phyloP scores from a whole-genome alignment of 2,113 vertebrate genomes.

The Oriolus oriolus region DNA sequence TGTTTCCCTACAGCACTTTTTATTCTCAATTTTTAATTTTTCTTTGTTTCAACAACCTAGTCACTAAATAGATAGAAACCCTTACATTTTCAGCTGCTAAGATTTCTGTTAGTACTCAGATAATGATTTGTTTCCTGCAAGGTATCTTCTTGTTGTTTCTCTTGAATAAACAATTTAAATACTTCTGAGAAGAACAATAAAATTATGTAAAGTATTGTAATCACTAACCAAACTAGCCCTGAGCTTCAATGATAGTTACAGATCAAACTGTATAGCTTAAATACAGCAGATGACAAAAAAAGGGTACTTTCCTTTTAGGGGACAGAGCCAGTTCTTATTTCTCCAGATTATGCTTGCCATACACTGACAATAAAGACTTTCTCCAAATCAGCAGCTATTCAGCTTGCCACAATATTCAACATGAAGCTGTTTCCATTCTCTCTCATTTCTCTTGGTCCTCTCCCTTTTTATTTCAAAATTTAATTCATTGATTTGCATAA shows the following conservation, averaged over 20 bases:
- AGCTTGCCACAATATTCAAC: background rate
- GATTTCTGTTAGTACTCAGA: background rate
- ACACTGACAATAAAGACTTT: background rate
- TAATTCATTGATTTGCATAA: background rate
- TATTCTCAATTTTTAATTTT: background rate
- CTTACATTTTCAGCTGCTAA: background rate
- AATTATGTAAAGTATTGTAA: background rate
- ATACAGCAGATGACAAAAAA: background rate
- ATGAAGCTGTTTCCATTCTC: background rate
- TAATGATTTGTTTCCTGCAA: background rate
- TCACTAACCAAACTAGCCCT: background rate
- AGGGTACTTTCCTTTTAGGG: background rate
- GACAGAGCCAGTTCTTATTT: background rate
- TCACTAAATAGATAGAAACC: background rate
- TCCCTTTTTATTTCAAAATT: background rate
- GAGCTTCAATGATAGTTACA: background rate
- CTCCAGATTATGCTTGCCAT: background rate
- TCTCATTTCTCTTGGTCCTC: background rate
- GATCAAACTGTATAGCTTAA: background rate
- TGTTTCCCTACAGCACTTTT: background rate
- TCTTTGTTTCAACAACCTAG: background rate
- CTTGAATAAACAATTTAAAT: background rate
- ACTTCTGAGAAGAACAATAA: background rate
- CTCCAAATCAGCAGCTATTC: background rate
- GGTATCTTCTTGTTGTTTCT: background rate